phyloP scores from a whole-genome alignment of 53 echinoderm and acorn worm genomes.

The Zoroaster sp. region DNA sequence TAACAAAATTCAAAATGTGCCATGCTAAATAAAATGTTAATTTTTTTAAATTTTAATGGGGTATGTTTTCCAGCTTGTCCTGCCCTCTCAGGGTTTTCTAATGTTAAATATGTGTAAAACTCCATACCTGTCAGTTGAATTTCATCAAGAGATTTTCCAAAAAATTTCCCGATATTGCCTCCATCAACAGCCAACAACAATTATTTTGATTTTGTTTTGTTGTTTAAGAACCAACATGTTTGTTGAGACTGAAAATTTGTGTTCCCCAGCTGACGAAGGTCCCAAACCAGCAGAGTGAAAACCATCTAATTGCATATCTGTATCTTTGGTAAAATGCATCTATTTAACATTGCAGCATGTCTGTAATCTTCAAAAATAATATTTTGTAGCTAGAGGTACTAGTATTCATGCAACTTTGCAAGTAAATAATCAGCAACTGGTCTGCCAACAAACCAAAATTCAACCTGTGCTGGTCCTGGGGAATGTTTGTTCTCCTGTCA shows the following conservation, averaged over 20 bases:
- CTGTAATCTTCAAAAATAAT: neutral
- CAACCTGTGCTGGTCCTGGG: slow-evolving; percentile 3
- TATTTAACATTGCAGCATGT: slow-evolving; percentile 1
- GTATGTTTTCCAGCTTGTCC: too few relatives aligned
- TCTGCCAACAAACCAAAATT: slow-evolving; percentile 3
- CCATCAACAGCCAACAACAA: too few relatives aligned
- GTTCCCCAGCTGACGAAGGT: slow-evolving; percentile 7
- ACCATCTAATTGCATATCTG: neutral
- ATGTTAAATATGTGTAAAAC: too few relatives aligned
- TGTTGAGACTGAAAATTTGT: slow-evolving; percentile 4
- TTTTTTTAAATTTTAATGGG: too few relatives aligned
- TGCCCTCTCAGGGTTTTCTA: too few relatives aligned
- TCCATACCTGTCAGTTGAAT: too few relatives aligned
- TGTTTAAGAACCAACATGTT: neutral
- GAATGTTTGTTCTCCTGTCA: neutral
- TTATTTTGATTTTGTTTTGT: neutral
- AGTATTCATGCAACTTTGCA: neutral
- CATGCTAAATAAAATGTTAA: too few relatives aligned
- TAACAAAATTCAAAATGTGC: too few relatives aligned
- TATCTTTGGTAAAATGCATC: slow-evolving; percentile 6
- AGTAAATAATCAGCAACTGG: neutral
- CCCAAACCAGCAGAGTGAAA: slow-evolving; percentile 6
- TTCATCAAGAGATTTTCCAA: too few relatives aligned
- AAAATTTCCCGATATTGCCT: too few relatives aligned
- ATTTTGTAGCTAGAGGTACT: neutral